phyloP scores from a whole-genome alignment of 2,797 vertebrate genomes.

The Eurystomus glaucurus region DNA sequence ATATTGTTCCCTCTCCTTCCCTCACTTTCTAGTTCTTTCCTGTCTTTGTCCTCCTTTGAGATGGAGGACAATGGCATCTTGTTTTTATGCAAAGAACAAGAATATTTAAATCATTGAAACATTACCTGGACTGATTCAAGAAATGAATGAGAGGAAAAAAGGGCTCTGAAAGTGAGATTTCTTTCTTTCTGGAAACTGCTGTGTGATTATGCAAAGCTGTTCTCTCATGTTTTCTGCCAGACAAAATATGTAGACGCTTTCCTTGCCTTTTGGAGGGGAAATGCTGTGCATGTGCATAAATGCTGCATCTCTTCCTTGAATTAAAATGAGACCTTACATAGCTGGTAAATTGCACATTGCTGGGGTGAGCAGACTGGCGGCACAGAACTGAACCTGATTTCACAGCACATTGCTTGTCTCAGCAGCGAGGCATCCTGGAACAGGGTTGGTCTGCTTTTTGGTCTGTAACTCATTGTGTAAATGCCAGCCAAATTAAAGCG shows the following conservation, averaged over 20 bases:
- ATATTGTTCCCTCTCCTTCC: neutral
- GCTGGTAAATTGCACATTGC: conserved; percentile 8
- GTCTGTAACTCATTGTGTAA: conserved; percentile 59
- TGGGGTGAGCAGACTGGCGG: conserved; percentile 17
- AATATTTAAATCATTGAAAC: neutral
- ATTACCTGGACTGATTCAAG: neutral
- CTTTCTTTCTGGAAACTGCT: conserved; percentile 42
- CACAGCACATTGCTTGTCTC: conserved; percentile 63
- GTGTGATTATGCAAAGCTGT: conserved; percentile 58
- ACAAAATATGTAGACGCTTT: conserved; percentile 64
- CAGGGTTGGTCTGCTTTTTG: conserved; percentile 56
- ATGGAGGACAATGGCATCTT: neutral
- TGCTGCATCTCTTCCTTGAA: conserved; percentile 28
- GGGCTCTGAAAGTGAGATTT: neutral
- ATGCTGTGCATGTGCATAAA: conserved; percentile 55
- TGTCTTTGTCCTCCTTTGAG: conserved; percentile 2
- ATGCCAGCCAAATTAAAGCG: conserved; percentile 77
- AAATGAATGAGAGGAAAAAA: conserved; percentile 1
- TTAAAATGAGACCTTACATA: conserved; percentile 40
- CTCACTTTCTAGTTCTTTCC: neutral
- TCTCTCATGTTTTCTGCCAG: conserved; percentile 58
- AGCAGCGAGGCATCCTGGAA: conserved; percentile 52
- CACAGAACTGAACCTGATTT: conserved; percentile 30
- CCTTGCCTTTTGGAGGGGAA: conserved; percentile 60
- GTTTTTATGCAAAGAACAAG: conserved; percentile 26